Conservation (phyloP, 2,797 vertebrate genomes). For the Carduelis carduelis region DNA sequence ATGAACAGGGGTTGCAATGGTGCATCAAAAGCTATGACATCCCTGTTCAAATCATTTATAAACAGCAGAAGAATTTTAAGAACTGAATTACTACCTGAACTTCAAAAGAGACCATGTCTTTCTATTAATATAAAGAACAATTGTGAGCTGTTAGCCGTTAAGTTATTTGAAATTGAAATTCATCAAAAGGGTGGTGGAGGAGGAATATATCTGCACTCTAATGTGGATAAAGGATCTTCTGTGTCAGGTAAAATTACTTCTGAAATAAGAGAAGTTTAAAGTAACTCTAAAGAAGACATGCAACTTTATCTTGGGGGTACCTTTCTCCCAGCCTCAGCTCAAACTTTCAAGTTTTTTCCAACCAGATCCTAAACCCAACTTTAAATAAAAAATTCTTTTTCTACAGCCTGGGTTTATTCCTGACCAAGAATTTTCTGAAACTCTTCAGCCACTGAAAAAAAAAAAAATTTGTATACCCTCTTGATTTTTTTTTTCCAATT, state of each 20-base stretch:
- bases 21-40: slow-evolving; percentile 52
- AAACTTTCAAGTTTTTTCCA: neutral
- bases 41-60: slow-evolving; percentile 46
- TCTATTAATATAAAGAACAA: slow-evolving; percentile 70
- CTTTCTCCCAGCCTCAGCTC: neutral
- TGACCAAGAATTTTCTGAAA: neutral
- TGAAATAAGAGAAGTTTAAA: slow-evolving; percentile 46
- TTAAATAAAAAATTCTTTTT: neutral
- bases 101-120: slow-evolving; percentile 47
- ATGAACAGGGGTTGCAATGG: neutral
- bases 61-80: slow-evolving; percentile 53
- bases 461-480: rapidly evolving
- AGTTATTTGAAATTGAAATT: slow-evolving; percentile 66
- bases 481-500: too few relatives aligned
- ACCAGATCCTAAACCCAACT: neutral
- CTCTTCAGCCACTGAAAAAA: neutral
- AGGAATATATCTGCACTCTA: slow-evolving; percentile 70
- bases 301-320: neutral
- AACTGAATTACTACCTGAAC: slow-evolving; percentile 56
- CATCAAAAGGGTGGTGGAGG: slow-evolving; percentile 64
- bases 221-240: slow-evolving; percentile 46
- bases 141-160: slow-evolving; percentile 52
- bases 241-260: slow-evolving; percentile 28
- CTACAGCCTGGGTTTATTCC: neutral
- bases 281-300: slow-evolving; percentile 13